These are phyloP conservation scores for Pipra filicauda DNA, from an alignment of 2,113 vertebrate species.

Conservation along the genomic window DNA sequence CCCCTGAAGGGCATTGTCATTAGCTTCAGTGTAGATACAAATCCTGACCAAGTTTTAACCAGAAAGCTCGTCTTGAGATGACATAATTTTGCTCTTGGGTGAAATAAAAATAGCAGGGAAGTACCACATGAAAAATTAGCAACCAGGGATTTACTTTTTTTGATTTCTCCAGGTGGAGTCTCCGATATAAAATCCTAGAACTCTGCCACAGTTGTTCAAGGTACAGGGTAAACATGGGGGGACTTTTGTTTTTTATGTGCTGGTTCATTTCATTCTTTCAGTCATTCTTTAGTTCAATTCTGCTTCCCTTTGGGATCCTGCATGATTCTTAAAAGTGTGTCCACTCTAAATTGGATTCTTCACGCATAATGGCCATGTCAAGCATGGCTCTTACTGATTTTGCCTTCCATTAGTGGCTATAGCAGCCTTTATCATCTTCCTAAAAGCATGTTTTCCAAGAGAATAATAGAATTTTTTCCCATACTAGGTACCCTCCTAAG, in stretches of 20 bases:
- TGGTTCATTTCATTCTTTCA: background rate
- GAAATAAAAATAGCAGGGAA: background rate
- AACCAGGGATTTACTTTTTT: background rate
- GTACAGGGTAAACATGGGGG: background rate
- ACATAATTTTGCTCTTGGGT: background rate
- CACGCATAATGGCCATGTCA: background rate
- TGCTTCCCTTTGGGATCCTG: background rate
- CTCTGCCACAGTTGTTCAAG: background rate
- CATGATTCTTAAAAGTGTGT: background rate
- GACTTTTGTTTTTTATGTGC: background rate
- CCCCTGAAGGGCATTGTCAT: constrained; percentile 13
- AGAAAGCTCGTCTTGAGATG: background rate
- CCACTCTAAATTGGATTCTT: background rate
- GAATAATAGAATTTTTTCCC: background rate
- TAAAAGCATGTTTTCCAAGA: background rate
- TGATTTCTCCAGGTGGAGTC: background rate
- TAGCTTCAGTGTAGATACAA: background rate
- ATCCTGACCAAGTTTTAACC: background rate
- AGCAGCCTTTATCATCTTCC: background rate
- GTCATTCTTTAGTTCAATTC: background rate
- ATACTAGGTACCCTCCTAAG: accelerated
- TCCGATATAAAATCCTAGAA: background rate
- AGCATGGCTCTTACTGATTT: background rate
- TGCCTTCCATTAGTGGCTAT: background rate
- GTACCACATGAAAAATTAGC: background rate